Percentiles rank a stretch among this genome's conserved stretches.
Conservation (phyloP, 1,140 invertebrate species). For the Coelopa frigida region DNA sequence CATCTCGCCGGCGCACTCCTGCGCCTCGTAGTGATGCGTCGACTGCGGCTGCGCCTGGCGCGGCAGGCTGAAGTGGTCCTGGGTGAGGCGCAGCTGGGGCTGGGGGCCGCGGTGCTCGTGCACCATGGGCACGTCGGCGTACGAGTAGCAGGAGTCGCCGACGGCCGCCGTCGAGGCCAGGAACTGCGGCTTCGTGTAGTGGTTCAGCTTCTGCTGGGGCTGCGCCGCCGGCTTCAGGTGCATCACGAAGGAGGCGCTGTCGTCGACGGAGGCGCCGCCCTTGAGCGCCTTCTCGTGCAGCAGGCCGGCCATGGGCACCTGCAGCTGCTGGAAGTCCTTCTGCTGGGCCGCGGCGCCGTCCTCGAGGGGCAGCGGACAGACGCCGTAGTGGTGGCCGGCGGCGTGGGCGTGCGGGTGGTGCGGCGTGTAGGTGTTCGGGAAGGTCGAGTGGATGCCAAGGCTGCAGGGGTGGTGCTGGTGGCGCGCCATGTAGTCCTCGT, state of each 20-base stretch:
- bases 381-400: slow-evolving; percentile 71
- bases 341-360: slow-evolving; percentile 23
- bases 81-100: slow-evolving; percentile 25
- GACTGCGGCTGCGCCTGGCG: slow-evolving; percentile 14
- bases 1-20: slow-evolving; percentile 19
- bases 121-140: slow-evolving; percentile 39
- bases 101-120: slow-evolving; percentile 20
- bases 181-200: slow-evolving; percentile 41
- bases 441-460: slow-evolving; percentile 50
- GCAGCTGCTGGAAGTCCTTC: slow-evolving; percentile 38
- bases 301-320: slow-evolving; percentile 35
- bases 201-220: slow-evolving; percentile 22
- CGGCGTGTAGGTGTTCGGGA: slow-evolving; percentile 48
- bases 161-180: slow-evolving; percentile 30
- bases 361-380: slow-evolving; percentile 34
- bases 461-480: slow-evolving; percentile 53
- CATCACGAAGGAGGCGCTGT: slow-evolving; percentile 33
- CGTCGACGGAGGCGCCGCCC: slow-evolving; percentile 24
- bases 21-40: slow-evolving; percentile 10
- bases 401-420: slow-evolving; percentile 40
- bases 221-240: slow-evolving; percentile 31
- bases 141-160: slow-evolving; percentile 38
- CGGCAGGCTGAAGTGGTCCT: slow-evolving; percentile 34
- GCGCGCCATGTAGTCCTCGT: slow-evolving; percentile 74
- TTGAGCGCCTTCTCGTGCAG: slow-evolving; percentile 34